Base-by-base conservation (phyloP, 2,113 vertebrate genomes). In the Tringa solitaria region DNA sequence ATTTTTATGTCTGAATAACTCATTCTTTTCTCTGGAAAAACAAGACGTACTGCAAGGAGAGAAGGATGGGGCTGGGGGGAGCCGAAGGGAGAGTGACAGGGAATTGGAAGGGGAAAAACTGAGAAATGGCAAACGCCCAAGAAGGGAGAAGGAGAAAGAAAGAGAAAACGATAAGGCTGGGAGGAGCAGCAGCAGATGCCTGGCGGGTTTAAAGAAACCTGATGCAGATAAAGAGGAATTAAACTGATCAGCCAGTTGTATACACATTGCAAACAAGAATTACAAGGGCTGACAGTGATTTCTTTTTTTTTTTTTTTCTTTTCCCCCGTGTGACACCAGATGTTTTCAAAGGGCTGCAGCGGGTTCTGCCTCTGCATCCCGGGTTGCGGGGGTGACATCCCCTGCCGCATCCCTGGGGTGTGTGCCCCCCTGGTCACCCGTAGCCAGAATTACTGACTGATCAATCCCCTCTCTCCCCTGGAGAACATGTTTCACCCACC, bases 401-500 rank as follows among this genome's bases (percentile, higher is more conserved):
- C 43, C 6, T 18, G 14, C 48, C 7, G 18, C 45, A 39, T 8
- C 48, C 39, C 18, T 8, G 23, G 41, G 17, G 9, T 26, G n/a
- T 61, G 35, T 17, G 23, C 18, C 23, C 35, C 22, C 43, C n/a
- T 21, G 26, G 20, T 7, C 7, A 12, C 9, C 27, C 3, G 3
- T 7, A 14, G n/a, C 21, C 6, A 18, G 60, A 39, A 22, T 9
- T 54, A 12, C 27, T 2, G 4, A 2, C 20, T 0, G 21, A 39
- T 45, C 15, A 21, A 23, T 48, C 48, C 43, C 12, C 18, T 12
- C 32, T 59, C 4, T 13, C 4, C 39, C 14, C n/a, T 26, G 1
- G 14, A 9, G 27, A 7, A 13, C 16, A 2, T 23, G 10, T 8
- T 65, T 14, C 41, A 19, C n/a, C 6, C 33, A 11, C 35, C 61